Base-by-base conservation (phyloP, 2,113 vertebrate genomes). In the Nycticebus coucang region DNA sequence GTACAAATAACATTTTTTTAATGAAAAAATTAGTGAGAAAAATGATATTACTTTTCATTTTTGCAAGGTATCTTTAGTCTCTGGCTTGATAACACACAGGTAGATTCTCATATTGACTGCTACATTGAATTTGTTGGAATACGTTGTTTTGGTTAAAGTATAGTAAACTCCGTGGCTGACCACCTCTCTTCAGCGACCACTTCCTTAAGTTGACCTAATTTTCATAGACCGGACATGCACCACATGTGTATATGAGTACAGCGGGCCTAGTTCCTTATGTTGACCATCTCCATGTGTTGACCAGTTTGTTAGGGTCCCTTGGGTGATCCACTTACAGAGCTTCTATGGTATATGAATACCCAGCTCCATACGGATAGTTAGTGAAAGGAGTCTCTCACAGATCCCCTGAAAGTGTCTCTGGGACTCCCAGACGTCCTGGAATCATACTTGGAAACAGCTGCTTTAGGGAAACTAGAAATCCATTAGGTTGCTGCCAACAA, bases 61-160 rank as follows among this genome's bases (percentile, higher is more conserved):
- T 90, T 92, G n/a, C 30, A 83, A 87, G 92, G 60, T 87, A 72
- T 82, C 30, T 95, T 88, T 79, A 37, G 26, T 77, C 18, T 33
- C 37, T 69, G 68, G 13, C 82, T 79, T 86, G 57, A 66, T 45
- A 77, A 62, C 45, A 71, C 30, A 82, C 22, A 78, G 18, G 53
- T 50, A 85, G 89, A 75, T 81, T 94, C 26, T 66, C 22, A 24
- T 74, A 64, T 15, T 87, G 33, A 71, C 28, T 88, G 78, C 41
- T 93, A 10, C 50, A 79, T 89, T 89, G 66, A 37, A 86, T 96
- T 28, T 92, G 55, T 68, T 96, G 41, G 18, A 87, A 59, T 57
- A 60, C 41, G 1, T 82, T 93, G 33, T 64, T 90, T 92, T 93
- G 72, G 30, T 72, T 78, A 26, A 95, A 62, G 45, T 68, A 50